Base-by-base conservation (phyloP, 1,140 invertebrate genomes). In the Hyposmocoma kahamanoa region DNA sequence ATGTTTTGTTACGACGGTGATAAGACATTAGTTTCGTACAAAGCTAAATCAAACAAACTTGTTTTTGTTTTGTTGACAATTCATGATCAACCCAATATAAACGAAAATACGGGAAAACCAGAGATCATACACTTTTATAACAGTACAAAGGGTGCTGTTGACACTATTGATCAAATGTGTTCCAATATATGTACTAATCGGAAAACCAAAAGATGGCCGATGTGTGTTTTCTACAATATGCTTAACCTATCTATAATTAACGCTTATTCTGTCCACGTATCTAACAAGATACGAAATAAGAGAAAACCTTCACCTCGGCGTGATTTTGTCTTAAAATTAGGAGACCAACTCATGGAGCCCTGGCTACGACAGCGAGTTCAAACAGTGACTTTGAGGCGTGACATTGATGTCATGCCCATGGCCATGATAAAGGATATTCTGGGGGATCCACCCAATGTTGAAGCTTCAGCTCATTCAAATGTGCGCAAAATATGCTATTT, bases 41-140 rank as follows among this genome's bases (percentile, higher is more conserved):
- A 48, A 30, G 62, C 77, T 34, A 78, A 75, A 51, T 62, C 56
- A 44, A 59, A 50, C 1, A 84, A 78, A 51, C 42, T 62, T 38
- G 64, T 84, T 32, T 64, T 62, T 11, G 19, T 85, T 1, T 42
- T 87, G 42, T 82, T 74, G 9, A 64, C 78, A 19, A 53, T 53
- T 28, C 42, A 60, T 48, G 59, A 60, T 47, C 26, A 52, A 28
- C 34, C 18, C 22, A 42, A 38, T 2, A 50, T 62, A 3, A 42
- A 69, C 43, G 11, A 32, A n/a, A 43, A 13, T 24, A 50, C 48
- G 18, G 45, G 64, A 22, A 85, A 81, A 47, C 80, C 79, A 39
- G 62, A 82, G 15, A 81, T 87, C 18, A 66, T 85, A 22, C 17
- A 47, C 1, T 63, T 62, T 45, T 88, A 88, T 55, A 83, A 88